Evolutionary conservation across 2,888 invertebrate genomes (phyloP).

Genomic region (Exocentrus adspersus): DNA sequence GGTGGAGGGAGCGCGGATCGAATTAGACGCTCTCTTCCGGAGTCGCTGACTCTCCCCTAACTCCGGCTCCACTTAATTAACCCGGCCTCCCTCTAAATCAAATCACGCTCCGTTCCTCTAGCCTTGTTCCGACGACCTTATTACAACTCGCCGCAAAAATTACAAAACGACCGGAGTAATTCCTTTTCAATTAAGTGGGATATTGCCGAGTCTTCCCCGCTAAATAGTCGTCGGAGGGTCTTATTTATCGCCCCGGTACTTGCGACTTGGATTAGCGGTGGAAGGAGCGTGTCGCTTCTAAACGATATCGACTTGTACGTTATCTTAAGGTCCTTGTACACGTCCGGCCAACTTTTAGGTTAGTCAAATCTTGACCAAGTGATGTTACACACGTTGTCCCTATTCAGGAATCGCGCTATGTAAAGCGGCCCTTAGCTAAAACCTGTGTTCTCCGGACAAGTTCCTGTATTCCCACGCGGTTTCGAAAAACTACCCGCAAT

Average conservation of each 20-base stretch:
- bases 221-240: conserved; percentile 4
- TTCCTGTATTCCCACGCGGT: not conserved
- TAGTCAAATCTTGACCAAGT: too few species aligned
- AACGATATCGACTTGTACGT: too few species aligned
- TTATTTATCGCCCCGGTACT: not conserved
- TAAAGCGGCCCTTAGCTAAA: too few species aligned
- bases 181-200: conserved; percentile 47
- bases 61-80: conserved; percentile 59
- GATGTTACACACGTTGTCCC: too few species aligned
- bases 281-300: too few species aligned
- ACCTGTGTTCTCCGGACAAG: not conserved
- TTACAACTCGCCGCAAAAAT: conserved; percentile 52
- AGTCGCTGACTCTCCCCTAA: conserved; percentile 52
- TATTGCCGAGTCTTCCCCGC: conserved; percentile 14
- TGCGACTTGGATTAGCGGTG: too few species aligned
- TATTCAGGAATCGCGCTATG: too few species aligned
- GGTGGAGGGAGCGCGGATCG: conserved; percentile 49
- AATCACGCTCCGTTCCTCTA: conserved; percentile 48
- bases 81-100: conserved; percentile 58
- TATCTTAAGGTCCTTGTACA: too few species aligned
- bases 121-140: conserved; percentile 51
- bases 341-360: too few species aligned
- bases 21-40: conserved; percentile 59
- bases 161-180: conserved; percentile 42
- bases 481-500: not conserved